Percentiles rank a stretch among this genome's conserved stretches.
phyloP scores from a whole-genome alignment of 1,140 invertebrate species.

The Marisa cornuarietis region DNA sequence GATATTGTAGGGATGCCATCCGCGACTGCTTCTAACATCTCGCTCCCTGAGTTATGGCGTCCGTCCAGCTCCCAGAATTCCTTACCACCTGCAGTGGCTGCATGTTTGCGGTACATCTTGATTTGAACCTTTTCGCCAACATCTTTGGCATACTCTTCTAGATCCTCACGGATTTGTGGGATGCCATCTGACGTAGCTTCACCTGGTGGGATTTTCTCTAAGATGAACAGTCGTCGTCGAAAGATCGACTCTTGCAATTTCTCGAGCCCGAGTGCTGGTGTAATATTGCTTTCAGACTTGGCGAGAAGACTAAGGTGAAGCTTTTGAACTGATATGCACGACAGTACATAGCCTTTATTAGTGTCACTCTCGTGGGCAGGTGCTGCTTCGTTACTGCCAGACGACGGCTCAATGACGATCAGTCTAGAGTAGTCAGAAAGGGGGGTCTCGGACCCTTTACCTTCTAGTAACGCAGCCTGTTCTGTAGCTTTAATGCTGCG shows the following conservation, averaged over 20 bases:
- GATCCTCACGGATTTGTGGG: background rate
- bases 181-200: background rate
- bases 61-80: too few species aligned
- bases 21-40: too few species aligned
- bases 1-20: background rate
- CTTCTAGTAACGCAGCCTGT: too few species aligned
- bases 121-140: too few species aligned
- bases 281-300: background rate
- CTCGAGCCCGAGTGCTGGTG: background rate
- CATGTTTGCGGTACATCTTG: too few species aligned
- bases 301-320: background rate
- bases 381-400: background rate
- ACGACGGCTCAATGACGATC: background rate
- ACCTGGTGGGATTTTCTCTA: background rate
- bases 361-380: background rate
- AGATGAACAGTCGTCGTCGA: background rate
- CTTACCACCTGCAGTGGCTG: too few species aligned
- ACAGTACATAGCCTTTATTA: constrained; percentile 5
- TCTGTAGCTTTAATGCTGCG: too few species aligned
- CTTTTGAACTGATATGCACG: constrained; percentile 2
- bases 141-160: constrained; percentile 1
- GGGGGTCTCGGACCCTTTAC: too few species aligned
- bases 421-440: background rate
- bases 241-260: background rate
- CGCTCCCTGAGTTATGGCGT: too few species aligned